Conservation (phyloP, 2,888 invertebrate species). For the Andrena haemorrhoa region DNA sequence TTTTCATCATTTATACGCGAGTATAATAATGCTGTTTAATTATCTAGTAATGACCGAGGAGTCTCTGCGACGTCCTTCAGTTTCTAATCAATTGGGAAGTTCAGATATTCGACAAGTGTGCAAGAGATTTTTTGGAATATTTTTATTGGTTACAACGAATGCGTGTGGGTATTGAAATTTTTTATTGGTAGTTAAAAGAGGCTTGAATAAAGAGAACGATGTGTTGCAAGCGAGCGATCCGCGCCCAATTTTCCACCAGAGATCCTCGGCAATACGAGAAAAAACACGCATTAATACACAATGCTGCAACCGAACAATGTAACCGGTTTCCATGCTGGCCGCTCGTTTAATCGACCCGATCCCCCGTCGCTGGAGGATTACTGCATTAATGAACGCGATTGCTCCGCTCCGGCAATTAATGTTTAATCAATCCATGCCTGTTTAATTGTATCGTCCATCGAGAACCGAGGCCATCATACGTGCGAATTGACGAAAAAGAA, state of each 20-base stretch:
- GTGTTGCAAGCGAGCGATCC: background rate
- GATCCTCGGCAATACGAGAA: constrained; percentile 19
- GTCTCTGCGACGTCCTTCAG: too few relatives aligned
- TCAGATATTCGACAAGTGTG: too few relatives aligned
- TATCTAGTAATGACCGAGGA: too few relatives aligned
- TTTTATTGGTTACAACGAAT: too few relatives aligned
- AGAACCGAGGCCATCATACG: constrained; percentile 9
- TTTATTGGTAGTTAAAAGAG: background rate
- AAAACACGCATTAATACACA: constrained; percentile 10
- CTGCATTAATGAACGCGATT: constrained; percentile 22
- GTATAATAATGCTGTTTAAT: too few relatives aligned
- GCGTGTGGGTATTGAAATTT: background rate
- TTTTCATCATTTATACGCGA: too few relatives aligned
- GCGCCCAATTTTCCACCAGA: background rate
- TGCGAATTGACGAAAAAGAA: constrained; percentile 17
- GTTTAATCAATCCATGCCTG: constrained; percentile 19
- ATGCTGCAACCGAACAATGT: background rate
- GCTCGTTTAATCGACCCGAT: constrained; percentile 22
- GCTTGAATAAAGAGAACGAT: background rate
- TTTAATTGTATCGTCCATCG: constrained; percentile 10
- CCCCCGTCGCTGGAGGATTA: constrained; percentile 9
- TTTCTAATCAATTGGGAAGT: too few relatives aligned
- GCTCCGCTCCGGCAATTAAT: constrained; percentile 12
- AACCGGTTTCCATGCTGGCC: constrained; percentile 30
- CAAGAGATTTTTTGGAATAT: too few relatives aligned